Conservation (phyloP, 1,140 invertebrate species). For the Myzus persicae region DNA sequence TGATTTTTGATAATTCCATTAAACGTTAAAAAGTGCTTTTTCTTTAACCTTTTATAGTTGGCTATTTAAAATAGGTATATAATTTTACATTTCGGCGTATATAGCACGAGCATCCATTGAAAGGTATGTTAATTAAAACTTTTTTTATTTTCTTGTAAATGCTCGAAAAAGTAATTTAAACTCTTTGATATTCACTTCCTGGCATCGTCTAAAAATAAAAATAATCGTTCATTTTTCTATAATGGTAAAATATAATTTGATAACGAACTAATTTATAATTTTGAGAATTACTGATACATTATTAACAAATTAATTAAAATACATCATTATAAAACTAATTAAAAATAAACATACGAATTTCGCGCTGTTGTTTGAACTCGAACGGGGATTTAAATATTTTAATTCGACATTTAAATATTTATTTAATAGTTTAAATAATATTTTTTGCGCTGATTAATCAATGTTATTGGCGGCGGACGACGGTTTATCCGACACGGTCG, state of each 20-base stretch:
- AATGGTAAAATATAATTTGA: neutral
- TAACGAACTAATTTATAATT: slow-evolving; percentile 18
- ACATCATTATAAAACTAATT: slow-evolving; percentile 52
- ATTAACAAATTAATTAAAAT: slow-evolving; percentile 46
- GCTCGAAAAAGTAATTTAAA: slow-evolving; percentile 32
- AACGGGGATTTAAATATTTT: slow-evolving; percentile 37
- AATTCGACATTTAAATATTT: slow-evolving; percentile 54
- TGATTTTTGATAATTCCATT: slow-evolving; percentile 30
- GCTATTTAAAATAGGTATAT: slow-evolving; percentile 35
- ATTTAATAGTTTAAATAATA: slow-evolving; percentile 45
- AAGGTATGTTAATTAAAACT: slow-evolving; percentile 45
- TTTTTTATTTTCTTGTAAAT: slow-evolving; percentile 38
- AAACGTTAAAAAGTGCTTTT: neutral
- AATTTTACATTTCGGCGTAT: neutral
- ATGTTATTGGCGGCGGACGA: neutral
- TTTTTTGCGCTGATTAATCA: slow-evolving; percentile 22
- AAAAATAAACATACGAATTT: slow-evolving; percentile 54
- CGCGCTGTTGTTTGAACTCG: neutral
- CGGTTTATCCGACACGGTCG: neutral
- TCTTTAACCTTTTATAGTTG: slow-evolving; percentile 7
- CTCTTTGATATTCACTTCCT: slow-evolving; percentile 23
- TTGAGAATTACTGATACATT: slow-evolving; percentile 28
- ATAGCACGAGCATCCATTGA: neutral
- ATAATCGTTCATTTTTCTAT: slow-evolving; percentile 14
- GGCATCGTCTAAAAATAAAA: neutral